Conservation (phyloP, 2,797 vertebrate genomes). For the Coreius guichenoti region DNA sequence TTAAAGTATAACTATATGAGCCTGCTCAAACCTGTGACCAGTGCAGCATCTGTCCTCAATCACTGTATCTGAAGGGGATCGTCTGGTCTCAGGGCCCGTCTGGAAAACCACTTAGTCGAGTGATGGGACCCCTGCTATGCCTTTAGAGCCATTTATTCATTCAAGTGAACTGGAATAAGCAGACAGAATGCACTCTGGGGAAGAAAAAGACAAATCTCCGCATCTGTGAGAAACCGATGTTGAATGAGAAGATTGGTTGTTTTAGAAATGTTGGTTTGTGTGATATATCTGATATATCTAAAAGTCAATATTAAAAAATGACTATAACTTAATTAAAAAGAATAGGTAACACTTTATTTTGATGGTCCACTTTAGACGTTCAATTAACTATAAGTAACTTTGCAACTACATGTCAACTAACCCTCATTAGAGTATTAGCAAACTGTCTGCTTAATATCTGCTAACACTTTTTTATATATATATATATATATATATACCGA, state of each 20-base stretch:
- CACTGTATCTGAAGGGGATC: neutral
- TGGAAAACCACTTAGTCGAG: constrained; percentile 38
- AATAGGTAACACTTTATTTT: neutral
- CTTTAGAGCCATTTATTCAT: constrained; percentile 34
- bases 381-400: neutral
- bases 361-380: neutral
- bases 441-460: neutral
- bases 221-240: neutral
- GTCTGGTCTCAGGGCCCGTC: neutral
- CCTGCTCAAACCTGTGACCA: neutral
- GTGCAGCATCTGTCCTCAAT: constrained; percentile 31
- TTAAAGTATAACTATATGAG: neutral
- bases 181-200: constrained; percentile 1
- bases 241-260: neutral
- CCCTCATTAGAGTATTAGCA: neutral
- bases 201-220: neutral
- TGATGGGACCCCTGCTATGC: constrained; percentile 29
- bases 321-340: neutral
- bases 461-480: too few species aligned
- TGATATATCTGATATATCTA: neutral
- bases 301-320: neutral
- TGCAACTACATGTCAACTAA: neutral
- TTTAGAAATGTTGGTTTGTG: constrained; percentile 7
- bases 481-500: too few species aligned
- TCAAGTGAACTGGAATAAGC: constrained; percentile 35